Conservation (phyloP, 2,888 invertebrate species). For the Dioctria linearis region DNA sequence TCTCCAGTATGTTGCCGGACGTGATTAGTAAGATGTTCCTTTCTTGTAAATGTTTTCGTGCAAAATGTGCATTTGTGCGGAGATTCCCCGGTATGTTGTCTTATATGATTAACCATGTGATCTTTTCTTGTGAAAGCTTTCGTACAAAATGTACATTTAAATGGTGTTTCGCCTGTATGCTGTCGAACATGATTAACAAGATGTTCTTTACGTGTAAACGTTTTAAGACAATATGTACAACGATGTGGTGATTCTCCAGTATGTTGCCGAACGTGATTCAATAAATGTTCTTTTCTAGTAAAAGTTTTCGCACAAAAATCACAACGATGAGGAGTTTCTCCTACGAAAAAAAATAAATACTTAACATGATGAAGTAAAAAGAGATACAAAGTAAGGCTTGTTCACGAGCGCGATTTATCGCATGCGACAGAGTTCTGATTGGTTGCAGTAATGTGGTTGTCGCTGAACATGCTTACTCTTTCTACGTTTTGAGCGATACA, state of each 20-base stretch:
- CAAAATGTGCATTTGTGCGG: conserved; percentile 90
- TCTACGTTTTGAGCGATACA: too few relatives aligned
- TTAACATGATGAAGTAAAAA: too few relatives aligned
- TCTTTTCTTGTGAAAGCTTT: conserved; percentile 90
- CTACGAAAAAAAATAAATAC: conserved; percentile 64
- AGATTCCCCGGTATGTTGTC: conserved; percentile 86
- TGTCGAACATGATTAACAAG: conserved; percentile 88
- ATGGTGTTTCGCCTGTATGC: conserved; percentile 89
- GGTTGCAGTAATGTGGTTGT: too few relatives aligned
- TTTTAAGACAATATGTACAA: conserved; percentile 88
- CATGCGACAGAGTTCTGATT: too few relatives aligned
- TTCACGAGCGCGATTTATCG: too few relatives aligned
- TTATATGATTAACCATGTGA: conserved; percentile 82
- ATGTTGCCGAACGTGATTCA: conserved; percentile 87
- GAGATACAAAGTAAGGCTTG: too few relatives aligned
- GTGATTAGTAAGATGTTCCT: conserved; percentile 89
- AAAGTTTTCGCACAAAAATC: conserved; percentile 90
- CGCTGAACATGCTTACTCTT: too few relatives aligned
- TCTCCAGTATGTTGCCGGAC: conserved; percentile 86
- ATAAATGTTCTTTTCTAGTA: conserved; percentile 88
- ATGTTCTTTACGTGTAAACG: conserved; percentile 91
- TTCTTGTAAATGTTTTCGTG: conserved; percentile 84
- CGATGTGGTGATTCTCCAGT: conserved; percentile 89
- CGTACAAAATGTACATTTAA: conserved; percentile 87
- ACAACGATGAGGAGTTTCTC: conserved; percentile 88